These are phyloP conservation scores for Coregonus suidteri DNA, from an alignment of 2,797 vertebrate species.

Conservation along the genomic window DNA sequence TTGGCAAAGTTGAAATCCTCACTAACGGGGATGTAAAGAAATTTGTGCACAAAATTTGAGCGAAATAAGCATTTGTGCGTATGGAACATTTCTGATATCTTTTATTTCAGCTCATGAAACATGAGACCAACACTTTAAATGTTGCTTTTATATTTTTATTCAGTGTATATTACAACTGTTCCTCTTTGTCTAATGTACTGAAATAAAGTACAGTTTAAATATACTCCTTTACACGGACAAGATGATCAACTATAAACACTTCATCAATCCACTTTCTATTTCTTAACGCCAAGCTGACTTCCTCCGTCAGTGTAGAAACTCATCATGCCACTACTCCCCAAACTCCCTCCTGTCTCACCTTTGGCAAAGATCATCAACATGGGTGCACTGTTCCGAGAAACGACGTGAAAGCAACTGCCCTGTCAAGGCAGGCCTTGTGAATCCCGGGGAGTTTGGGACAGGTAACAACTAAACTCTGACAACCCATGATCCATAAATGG, in stretches of 20 bases:
- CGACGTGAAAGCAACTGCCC: not conserved
- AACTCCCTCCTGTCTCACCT: not conserved
- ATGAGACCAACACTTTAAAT: no score
- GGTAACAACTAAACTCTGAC: slow-evolving; percentile 38
- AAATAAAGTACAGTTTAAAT: not conserved
- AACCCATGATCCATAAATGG: slow-evolving; percentile 32
- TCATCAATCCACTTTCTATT: not conserved
- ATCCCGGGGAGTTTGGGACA: slow-evolving; percentile 39
- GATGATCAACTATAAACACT: not conserved
- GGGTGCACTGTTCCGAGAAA: not conserved
- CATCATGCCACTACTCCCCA: not conserved
- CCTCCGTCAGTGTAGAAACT: not conserved
- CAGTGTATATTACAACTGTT: not conserved
- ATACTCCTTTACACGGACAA: not conserved
- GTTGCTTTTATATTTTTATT: no score
- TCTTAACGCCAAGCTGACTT: not conserved
- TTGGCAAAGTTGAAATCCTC: no score
- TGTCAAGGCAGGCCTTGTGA: slow-evolving; percentile 15
- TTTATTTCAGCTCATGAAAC: no score
- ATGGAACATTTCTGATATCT: no score
- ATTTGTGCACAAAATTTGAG: no score
- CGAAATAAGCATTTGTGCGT: no score
- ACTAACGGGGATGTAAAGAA: no score
- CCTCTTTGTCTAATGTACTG: not conserved
- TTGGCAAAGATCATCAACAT: slow-evolving; percentile 13